A percentile compares a stretch with the other conserved stretches of the same genome.
Evolutionary conservation across 2,113 vertebrate genomes (phyloP).

Genomic region (Pseudorectes ferrugineus): DNA sequence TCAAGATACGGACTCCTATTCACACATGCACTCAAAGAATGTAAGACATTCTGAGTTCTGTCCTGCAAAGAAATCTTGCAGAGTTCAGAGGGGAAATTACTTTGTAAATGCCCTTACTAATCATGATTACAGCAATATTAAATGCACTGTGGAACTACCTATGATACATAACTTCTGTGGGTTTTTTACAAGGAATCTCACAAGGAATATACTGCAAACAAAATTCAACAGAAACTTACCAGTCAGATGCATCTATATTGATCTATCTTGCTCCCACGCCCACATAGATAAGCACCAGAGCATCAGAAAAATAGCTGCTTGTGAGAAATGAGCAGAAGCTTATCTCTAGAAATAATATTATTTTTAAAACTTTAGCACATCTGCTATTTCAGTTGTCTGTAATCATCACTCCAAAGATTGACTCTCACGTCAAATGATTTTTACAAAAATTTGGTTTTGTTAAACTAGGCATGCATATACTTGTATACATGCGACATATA

Average conservation of each 20-base stretch:
- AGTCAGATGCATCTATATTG: neutral
- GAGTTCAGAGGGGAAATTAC: neutral
- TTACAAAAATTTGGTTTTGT: neutral
- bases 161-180: neutral
- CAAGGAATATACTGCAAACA: neutral
- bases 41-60: neutral
- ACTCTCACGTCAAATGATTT: neutral
- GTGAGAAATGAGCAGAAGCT: neutral
- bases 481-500: neutral
- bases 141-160: neutral
- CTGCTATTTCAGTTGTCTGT: neutral
- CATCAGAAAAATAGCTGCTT: neutral
- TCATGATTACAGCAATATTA: neutral
- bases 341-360: neutral
- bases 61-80: neutral
- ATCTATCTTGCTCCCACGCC: neutral
- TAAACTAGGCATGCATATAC: neutral
- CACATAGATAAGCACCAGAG: neutral
- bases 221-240: neutral
- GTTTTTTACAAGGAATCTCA: neutral
- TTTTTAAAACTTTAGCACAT: neutral
- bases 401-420: neutral
- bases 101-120: neutral
- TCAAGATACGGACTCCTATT: neutral
- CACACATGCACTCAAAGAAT: neutral